These are phyloP conservation scores for Tragulus kanchil DNA, from an alignment of 2,113 vertebrate species.

Conservation along the genomic window DNA sequence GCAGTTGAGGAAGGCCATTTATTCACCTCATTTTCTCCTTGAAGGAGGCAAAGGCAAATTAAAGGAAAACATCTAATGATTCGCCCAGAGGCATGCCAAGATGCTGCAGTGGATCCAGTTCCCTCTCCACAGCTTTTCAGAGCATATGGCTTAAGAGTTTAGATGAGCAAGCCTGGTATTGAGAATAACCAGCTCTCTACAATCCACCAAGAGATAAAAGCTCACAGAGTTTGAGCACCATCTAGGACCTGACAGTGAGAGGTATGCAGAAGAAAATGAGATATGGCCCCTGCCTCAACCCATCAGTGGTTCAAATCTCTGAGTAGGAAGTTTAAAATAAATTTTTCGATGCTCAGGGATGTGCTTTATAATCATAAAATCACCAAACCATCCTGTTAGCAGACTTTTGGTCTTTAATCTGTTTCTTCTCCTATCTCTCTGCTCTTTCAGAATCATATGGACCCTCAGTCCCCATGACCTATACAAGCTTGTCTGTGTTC, in stretches of 20 bases:
- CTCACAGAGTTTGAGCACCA: neutral
- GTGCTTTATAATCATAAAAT: constrained; percentile 30
- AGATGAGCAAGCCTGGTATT: neutral
- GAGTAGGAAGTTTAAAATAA: neutral
- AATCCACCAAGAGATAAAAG: neutral
- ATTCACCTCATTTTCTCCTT: constrained; percentile 57
- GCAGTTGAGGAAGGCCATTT: constrained; percentile 35
- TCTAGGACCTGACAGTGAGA: neutral
- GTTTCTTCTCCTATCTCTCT: neutral
- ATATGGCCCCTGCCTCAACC: neutral
- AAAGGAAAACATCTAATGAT: constrained; percentile 50
- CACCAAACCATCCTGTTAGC: neutral
- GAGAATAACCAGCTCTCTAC: neutral
- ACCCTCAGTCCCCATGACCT: neutral
- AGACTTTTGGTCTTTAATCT: neutral
- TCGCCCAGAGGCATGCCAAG: constrained; percentile 37
- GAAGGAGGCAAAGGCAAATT: constrained; percentile 65
- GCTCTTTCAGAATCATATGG: neutral
- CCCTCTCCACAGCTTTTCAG: neutral
- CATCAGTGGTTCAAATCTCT: neutral
- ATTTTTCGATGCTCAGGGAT: neutral
- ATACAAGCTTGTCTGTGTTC: neutral
- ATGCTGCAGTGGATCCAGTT: neutral
- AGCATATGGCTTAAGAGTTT: neutral
- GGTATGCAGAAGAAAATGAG: neutral